These are phyloP conservation scores for Sciurus carolinensis DNA, from an alignment of 2,797 vertebrate genomes.

Conservation along the genomic window DNA sequence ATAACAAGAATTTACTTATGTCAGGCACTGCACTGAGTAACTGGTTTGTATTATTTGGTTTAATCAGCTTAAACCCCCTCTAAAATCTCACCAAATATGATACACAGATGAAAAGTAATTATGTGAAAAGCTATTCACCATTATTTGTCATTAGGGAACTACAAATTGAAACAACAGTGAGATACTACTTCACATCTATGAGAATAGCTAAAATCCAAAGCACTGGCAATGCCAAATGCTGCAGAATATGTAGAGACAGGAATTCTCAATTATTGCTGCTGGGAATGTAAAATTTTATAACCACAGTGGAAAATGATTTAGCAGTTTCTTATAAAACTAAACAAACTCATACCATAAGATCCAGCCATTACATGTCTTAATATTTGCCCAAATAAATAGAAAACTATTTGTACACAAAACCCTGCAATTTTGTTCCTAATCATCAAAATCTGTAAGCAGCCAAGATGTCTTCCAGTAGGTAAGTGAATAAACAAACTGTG, in stretches of 20 bases:
- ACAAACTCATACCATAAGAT: not conserved
- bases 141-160: not conserved
- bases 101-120: not conserved
- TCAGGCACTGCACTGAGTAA: not conserved
- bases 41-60: not conserved
- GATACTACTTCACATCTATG: not conserved
- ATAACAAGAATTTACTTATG: not conserved
- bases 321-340: not conserved
- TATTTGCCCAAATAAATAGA: not conserved
- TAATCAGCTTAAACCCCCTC: not conserved
- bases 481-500: not conserved
- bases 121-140: no score
- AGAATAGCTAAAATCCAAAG: not conserved
- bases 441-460: not conserved
- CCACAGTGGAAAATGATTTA: not conserved
- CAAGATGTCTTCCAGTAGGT: not conserved
- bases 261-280: not conserved
- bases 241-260: not conserved
- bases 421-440: not conserved
- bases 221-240: not conserved
- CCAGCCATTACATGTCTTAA: not conserved
- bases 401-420: not conserved
- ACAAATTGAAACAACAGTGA: not conserved
- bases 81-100: not conserved
- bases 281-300: not conserved